phyloP scores from a whole-genome alignment of 2,113 vertebrate genomes.

The Ciconia maguari region DNA sequence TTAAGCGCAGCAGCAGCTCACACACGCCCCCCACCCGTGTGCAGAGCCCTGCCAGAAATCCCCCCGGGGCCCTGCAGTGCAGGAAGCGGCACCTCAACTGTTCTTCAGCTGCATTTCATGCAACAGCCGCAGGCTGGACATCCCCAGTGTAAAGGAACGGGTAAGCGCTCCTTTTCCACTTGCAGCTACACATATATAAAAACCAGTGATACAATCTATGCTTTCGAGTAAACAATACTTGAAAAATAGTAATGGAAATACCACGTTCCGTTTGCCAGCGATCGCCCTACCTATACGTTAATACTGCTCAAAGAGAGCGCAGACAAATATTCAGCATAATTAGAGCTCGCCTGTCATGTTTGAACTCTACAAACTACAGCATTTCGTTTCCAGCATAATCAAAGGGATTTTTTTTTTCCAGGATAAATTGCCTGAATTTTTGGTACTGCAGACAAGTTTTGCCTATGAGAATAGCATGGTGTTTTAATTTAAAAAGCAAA shows the following conservation, averaged over 20 bases:
- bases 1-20: background rate
- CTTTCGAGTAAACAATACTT: background rate
- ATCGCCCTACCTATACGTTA: accelerated
- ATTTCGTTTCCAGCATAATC: background rate
- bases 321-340: background rate
- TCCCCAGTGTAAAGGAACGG: background rate
- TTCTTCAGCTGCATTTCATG: background rate
- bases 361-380: background rate
- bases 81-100: too few relatives aligned
- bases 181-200: background rate
- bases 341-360: background rate
- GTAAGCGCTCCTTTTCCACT: background rate
- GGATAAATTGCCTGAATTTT: background rate
- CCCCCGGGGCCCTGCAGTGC: background rate
- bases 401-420: background rate
- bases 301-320: background rate
- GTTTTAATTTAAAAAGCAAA: constrained; percentile 16
- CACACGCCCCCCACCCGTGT: too few relatives aligned
- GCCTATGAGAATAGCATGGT: background rate
- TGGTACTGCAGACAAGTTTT: background rate
- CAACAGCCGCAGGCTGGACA: background rate
- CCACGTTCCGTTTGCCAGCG: accelerated
- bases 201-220: too few relatives aligned
- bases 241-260: background rate
- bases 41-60: background rate